A percentile compares a stretch with the other conserved stretches of the same genome.
These are phyloP conservation scores for Lophochroa leadbeateri DNA, from an alignment of 2,113 vertebrate species.

Conservation along the genomic window DNA sequence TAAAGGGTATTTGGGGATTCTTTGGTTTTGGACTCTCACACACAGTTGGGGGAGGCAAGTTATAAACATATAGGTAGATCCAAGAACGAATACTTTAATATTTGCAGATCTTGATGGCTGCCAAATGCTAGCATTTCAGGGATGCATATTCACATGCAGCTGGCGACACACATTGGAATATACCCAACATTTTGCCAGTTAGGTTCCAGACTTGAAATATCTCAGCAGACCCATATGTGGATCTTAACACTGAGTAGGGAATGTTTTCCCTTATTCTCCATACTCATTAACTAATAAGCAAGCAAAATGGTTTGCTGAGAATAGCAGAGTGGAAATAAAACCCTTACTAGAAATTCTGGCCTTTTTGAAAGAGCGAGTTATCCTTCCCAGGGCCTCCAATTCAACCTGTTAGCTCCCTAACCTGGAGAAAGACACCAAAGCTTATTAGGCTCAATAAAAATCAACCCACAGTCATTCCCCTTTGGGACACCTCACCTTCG, in stretches of 20 bases:
- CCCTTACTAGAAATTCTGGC: neutral
- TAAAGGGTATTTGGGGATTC: constrained; percentile 70
- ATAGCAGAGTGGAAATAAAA: neutral
- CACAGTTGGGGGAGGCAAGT: constrained; percentile 29
- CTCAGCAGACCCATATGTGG: neutral
- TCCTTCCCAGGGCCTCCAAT: neutral
- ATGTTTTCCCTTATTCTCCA: neutral
- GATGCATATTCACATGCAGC: constrained; percentile 69
- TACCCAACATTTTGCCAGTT: neutral
- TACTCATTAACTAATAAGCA: neutral
- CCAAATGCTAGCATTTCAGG: constrained; percentile 66
- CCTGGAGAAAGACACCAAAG: neutral
- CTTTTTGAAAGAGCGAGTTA: neutral
- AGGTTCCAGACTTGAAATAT: constrained; percentile 38
- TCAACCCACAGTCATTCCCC: neutral
- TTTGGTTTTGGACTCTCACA: constrained; percentile 65
- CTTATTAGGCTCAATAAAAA: constrained; percentile 32
- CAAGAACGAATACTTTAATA: constrained; percentile 67
- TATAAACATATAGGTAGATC: constrained; percentile 66
- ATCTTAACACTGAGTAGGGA: constrained; percentile 1
- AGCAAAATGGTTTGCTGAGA: neutral
- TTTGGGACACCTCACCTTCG: constrained; percentile 10
- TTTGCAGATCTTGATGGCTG: constrained; percentile 55
- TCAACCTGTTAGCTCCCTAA: constrained; percentile 2
- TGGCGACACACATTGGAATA: constrained; percentile 23